phyloP scores from a whole-genome alignment of 2,797 vertebrate species.

The Megaceryle alcyon region DNA sequence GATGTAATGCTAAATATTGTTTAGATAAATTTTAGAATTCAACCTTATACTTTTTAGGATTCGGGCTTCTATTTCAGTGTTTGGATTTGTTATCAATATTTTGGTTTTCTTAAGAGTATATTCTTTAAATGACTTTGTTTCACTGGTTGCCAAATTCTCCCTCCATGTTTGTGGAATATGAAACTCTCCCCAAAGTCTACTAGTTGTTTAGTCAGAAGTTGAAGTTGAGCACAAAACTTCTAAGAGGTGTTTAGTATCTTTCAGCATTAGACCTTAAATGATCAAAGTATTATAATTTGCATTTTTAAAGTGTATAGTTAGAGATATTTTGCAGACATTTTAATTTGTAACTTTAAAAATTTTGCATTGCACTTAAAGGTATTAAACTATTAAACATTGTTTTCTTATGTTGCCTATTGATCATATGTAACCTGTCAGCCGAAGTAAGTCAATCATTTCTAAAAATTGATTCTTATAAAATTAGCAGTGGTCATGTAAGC shows the following conservation, averaged over 20 bases:
- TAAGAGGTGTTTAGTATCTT: not conserved
- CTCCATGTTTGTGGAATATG: not conserved
- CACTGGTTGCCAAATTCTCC: not conserved
- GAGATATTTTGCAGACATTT: not conserved
- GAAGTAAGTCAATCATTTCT: not conserved
- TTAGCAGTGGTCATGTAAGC: not conserved
- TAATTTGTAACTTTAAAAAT: slow-evolving; percentile 7
- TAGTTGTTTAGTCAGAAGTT: not conserved
- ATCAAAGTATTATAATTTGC: not conserved
- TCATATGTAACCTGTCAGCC: not conserved
- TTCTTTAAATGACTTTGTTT: not conserved
- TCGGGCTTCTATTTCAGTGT: not conserved
- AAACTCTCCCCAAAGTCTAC: not conserved
- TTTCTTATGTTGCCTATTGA: slow-evolving; percentile 6
- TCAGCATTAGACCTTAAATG: not conserved
- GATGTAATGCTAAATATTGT: not conserved
- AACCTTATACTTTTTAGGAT: not conserved
- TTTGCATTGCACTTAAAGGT: not conserved
- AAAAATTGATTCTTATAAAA: slow-evolving; percentile 1
- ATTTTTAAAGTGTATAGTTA: not conserved
- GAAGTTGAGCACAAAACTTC: not conserved
- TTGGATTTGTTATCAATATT: not conserved
- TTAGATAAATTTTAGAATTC: not conserved
- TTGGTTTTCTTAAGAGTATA: not conserved
- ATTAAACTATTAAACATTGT: slow-evolving; percentile 18